Percentiles rank a stretch among this genome's conserved stretches.
phyloP scores from a whole-genome alignment of 2,888 invertebrate genomes.

The Choreutis nemorana region DNA sequence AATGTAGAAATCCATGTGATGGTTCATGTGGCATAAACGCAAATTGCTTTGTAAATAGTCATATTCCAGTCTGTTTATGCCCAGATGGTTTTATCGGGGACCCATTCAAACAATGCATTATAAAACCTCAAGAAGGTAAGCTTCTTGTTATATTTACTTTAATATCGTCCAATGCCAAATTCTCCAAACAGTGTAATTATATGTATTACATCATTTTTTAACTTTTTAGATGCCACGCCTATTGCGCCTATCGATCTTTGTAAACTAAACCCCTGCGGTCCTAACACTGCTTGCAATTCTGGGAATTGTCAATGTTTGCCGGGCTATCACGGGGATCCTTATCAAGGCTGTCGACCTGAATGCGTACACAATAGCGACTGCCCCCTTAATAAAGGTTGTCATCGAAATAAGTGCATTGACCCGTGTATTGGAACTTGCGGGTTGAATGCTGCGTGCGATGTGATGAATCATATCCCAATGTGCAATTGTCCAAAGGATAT shows the following conservation, averaged over 20 bases:
- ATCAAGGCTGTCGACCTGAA: slow-evolving; percentile 74
- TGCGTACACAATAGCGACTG: slow-evolving; percentile 76
- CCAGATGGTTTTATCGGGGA: slow-evolving; percentile 71
- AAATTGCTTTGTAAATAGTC: slow-evolving; percentile 73
- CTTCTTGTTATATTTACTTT: background rate
- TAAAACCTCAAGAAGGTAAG: slow-evolving; percentile 56
- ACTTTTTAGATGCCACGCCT: slow-evolving; percentile 22
- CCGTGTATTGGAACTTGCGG: slow-evolving; percentile 79
- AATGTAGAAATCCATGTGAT: slow-evolving; percentile 75
- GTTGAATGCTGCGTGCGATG: slow-evolving; percentile 73
- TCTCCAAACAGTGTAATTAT: background rate
- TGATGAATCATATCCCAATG: slow-evolving; percentile 76
- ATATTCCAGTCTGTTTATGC: slow-evolving; percentile 77
- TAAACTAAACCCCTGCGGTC: slow-evolving; percentile 71
- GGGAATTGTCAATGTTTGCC: slow-evolving; percentile 68
- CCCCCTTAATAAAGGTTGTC: slow-evolving; percentile 69
- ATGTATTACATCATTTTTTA: slow-evolving; percentile 10
- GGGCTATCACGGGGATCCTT: slow-evolving; percentile 73
- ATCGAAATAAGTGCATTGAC: slow-evolving; percentile 73
- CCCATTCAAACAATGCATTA: slow-evolving; percentile 73
- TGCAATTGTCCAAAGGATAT: slow-evolving; percentile 73
- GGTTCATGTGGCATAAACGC: slow-evolving; percentile 74
- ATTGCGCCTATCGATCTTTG: slow-evolving; percentile 55
- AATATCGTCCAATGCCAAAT: no score
- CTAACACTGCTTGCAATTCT: slow-evolving; percentile 65